Conservation (phyloP, 2,797 vertebrate genomes). For the Manis crassicaudata region DNA sequence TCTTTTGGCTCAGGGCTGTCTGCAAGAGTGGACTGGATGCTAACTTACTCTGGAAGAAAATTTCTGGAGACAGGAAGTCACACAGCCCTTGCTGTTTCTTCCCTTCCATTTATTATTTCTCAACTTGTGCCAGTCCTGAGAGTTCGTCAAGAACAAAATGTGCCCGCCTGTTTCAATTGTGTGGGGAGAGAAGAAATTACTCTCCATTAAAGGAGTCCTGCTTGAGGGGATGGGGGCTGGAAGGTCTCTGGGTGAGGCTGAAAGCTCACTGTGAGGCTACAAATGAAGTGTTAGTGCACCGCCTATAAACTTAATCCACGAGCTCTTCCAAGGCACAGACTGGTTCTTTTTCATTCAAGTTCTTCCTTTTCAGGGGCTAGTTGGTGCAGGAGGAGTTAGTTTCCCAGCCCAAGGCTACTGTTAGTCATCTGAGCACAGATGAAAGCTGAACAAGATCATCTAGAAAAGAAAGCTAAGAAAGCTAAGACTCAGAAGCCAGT, state of each 20-base stretch:
- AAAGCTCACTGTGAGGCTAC: neutral
- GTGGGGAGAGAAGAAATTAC: neutral
- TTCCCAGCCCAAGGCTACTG: neutral
- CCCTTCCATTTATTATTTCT: slow-evolving; percentile 30
- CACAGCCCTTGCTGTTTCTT: neutral
- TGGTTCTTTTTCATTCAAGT: neutral
- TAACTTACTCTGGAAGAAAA: slow-evolving; percentile 49
- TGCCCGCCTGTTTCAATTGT: slow-evolving; percentile 10
- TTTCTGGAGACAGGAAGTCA: slow-evolving; percentile 42
- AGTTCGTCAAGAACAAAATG: slow-evolving; percentile 56
- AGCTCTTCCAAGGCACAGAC: neutral
- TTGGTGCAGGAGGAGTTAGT: neutral
- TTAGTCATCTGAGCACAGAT: neutral
- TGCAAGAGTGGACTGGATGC: neutral
- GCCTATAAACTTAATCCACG: neutral
- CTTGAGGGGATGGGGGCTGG: neutral
- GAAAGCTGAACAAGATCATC: neutral
- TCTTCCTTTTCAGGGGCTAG: neutral
- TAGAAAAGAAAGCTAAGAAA: neutral
- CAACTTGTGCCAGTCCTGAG: slow-evolving; percentile 14
- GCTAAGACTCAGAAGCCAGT: neutral
- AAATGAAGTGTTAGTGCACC: neutral
- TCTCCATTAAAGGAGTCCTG: neutral
- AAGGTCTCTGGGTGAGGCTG: neutral
- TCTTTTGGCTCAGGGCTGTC: slow-evolving; percentile 50